Evolutionary conservation across 35 echinoderm and acorn worm species (phyloP).

Genomic region (Lytechinus pictus): DNA sequence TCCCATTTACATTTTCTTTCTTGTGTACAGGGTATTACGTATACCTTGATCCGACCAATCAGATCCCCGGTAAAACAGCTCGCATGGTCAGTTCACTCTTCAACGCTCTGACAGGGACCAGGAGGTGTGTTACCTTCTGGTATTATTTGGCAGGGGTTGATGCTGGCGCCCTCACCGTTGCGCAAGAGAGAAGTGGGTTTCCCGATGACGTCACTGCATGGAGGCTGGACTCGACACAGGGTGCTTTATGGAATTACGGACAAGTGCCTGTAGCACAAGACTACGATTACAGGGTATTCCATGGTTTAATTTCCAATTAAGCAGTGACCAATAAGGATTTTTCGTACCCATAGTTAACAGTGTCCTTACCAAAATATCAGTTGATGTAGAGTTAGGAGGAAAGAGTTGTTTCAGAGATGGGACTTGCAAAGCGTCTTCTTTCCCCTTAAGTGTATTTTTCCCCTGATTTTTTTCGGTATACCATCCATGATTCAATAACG

Average conservation of each 20-base stretch:
- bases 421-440: too few relatives aligned
- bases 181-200: not conserved
- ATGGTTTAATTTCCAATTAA: not conserved
- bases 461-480: too few relatives aligned
- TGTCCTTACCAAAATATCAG: too few relatives aligned
- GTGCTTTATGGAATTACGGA: constrained; percentile 30
- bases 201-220: not conserved
- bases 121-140: constrained; percentile 67
- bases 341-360: too few relatives aligned
- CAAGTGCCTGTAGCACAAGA: constrained; percentile 39
- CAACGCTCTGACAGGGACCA: not conserved
- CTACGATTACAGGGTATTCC: constrained; percentile 25
- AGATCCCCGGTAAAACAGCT: not conserved
- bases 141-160: constrained; percentile 71
- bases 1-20: not conserved
- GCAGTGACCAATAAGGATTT: too few relatives aligned
- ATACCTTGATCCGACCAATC: constrained; percentile 56
- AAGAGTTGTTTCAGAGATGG: too few relatives aligned
- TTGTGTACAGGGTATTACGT: constrained; percentile 64
- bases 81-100: constrained; percentile 37
- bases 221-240: constrained; percentile 39
- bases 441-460: too few relatives aligned
- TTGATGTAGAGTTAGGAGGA: too few relatives aligned
- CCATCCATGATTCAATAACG: too few relatives aligned
- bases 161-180: constrained; percentile 48